Base-by-base conservation (phyloP, 2,888 invertebrate species). In the Erannis defoliaria region DNA sequence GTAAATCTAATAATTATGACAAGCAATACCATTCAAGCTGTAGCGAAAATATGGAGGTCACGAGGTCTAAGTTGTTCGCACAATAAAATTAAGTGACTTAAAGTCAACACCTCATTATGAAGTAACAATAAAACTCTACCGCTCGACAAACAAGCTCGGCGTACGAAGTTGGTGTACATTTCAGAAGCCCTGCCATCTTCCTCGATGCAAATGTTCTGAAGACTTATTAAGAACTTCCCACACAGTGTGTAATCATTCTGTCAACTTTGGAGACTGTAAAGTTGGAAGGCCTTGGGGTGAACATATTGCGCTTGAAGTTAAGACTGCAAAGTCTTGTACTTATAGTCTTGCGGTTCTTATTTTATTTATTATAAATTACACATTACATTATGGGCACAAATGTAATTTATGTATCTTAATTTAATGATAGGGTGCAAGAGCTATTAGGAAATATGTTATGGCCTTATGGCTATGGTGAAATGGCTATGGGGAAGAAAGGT, bases 221-320 rank as follows among this genome's bases (percentile, higher is more conserved):
- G 84, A 87, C 87, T 88, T 90, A 89, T 90, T 89, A 89, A 84
- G 87, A 89, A 91, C 78, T 89, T 89, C 76, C 78, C 79, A 82
- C 81, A 86, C 64, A 74, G 81, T 88, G 57, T 62, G 62, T 62
- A 89, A 90, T 90, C 83, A 89, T 87, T 86, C 82, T 86, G 88
- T 88, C 86, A 89, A 88, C 86, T 88, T 77, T 70, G 72, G 76
- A 82, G 79, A 81, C 76, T 74, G 66, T 55, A 60, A 70, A 75
- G 69, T 70, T 62, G 59, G 65, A 73, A 75, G 65, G 75, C 66
- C 72, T 78, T 72, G 70, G 68, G 68, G 66, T 72, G 65, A 64
- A 68, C 60, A 42, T 60, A 60, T 59, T 65, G 67, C 65, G 62
- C 51, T 71, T 68, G 68, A 71, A 75, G 42, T 74, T 37, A 14